These are phyloP conservation scores for Pholis gunnellus DNA, from an alignment of 2,113 vertebrate species.

Conservation along the genomic window DNA sequence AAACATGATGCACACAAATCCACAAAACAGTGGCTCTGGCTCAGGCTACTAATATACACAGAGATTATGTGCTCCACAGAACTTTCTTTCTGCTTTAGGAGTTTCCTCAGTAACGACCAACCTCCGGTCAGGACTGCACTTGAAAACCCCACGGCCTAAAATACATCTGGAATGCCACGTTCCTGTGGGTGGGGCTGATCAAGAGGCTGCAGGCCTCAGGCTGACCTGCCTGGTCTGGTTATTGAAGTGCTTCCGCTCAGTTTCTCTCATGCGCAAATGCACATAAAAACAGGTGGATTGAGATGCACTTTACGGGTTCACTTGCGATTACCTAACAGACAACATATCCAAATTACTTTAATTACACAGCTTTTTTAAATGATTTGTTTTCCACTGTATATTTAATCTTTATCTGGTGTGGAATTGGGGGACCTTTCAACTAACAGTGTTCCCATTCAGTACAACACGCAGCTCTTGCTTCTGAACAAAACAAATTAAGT, in stretches of 20 bases:
- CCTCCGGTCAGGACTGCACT: conserved; percentile 43
- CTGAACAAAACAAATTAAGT: not conserved
- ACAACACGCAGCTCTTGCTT: not conserved
- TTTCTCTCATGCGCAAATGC: not conserved
- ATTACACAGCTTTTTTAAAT: not conserved
- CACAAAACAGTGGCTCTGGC: not conserved
- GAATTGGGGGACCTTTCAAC: not conserved
- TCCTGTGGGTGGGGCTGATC: conserved; percentile 55
- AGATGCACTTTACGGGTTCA: not conserved
- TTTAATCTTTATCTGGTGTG: not conserved
- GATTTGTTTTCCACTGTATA: not conserved
- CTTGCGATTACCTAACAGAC: not conserved
- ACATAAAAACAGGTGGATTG: not conserved
- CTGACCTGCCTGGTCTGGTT: conserved; percentile 26
- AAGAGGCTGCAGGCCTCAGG: conserved; percentile 2
- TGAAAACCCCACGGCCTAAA: conserved; percentile 61
- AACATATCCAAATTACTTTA: not conserved
- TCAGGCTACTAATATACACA: conserved; percentile 7
- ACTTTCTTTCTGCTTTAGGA: not conserved
- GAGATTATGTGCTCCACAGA: not conserved
- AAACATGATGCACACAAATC: not conserved
- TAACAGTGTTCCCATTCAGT: not conserved
- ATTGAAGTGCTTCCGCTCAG: not conserved
- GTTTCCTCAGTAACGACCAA: conserved; percentile 49
- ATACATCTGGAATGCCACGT: conserved; percentile 62